Base-by-base conservation (phyloP, 2,797 vertebrate genomes). In the Halcyon badia region DNA sequence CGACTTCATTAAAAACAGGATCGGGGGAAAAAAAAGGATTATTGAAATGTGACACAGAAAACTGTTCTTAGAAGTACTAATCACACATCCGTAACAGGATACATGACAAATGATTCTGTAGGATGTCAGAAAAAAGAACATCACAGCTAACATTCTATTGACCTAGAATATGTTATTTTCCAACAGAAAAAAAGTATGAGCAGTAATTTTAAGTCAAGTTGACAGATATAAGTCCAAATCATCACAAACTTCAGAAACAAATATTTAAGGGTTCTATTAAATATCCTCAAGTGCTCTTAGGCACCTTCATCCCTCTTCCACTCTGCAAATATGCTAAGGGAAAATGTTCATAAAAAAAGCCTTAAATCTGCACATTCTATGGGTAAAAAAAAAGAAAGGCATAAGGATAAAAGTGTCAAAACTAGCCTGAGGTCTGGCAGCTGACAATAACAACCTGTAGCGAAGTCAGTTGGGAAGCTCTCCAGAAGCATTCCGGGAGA, bases 221-320 rank as follows among this genome's bases (percentile, higher is more conserved):
- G 73, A 94, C 86, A 92, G 72, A 91, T 72, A 16, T 57, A 78
- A 94, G 35, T 46, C 52, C 57, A 87, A 77, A 94, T 84, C 22
- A 79, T 68, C 39, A 80, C 51, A 49, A 84, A 87, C 28, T 89
- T 91, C 58, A 89, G 73, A 77, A 41, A 0, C 42, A 68, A 80
- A 24, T 72, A 84, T 87, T 90, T 95, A 92, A 86, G 37, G 20
- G 21, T 88, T 83, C 28, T 83, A 86, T 51, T 73, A 84, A 87
- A 93, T 21, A 84, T 22, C 71, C 79, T 83, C n/a, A 70, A 85
- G 87, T 77, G 8, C 12, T 62, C 64, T 73, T n/a, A 52, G 10
- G 41, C 26, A 79, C 48, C 42, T 82, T 77, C 60, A 56, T 81
- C 28, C 20, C 39, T 72, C 57, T 90, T 60, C 22, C 51, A 62